Conservation (phyloP, 2,888 invertebrate genomes). For the Anorthoa munda region DNA sequence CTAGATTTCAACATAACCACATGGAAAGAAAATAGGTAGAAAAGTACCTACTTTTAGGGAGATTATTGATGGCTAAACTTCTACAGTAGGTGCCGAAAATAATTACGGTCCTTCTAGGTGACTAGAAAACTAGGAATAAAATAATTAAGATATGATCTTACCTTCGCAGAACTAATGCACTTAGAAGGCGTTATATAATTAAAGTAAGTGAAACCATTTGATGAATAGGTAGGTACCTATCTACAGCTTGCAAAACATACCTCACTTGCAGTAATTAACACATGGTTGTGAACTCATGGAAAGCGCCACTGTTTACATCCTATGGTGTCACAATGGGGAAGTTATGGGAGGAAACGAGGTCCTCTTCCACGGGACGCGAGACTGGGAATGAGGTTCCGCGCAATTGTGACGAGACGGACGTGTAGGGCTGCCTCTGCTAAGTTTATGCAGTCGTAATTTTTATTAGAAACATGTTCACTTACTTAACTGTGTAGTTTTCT, state of each 20-base stretch:
- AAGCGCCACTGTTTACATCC: slow-evolving; percentile 71
- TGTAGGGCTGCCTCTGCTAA: slow-evolving; percentile 79
- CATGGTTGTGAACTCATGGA: slow-evolving; percentile 34
- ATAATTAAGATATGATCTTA: slow-evolving; percentile 20
- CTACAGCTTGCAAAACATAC: slow-evolving; percentile 49
- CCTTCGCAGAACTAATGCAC: slow-evolving; percentile 39
- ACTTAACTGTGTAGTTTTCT: not conserved
- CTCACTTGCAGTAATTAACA: slow-evolving; percentile 57
- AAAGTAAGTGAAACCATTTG: slow-evolving; percentile 40
- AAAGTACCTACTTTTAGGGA: too few relatives aligned
- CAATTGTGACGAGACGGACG: slow-evolving; percentile 76
- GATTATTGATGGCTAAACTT: too few relatives aligned
- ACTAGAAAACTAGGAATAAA: slow-evolving; percentile 4
- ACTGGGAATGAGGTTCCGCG: slow-evolving; percentile 85
- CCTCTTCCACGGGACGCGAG: slow-evolving; percentile 77
- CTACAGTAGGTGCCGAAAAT: not conserved
- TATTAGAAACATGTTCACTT: not conserved
- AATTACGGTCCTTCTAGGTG: not conserved
- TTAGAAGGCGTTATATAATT: slow-evolving; percentile 46
- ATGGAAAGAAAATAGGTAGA: not conserved
- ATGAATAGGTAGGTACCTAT: slow-evolving; percentile 2
- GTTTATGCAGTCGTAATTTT: slow-evolving; percentile 33
- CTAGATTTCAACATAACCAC: not conserved
- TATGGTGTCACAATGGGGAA: slow-evolving; percentile 60
- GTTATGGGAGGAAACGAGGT: slow-evolving; percentile 66